Conservation (phyloP, 1,140 invertebrate species). For the Mylabris phalerata region DNA sequence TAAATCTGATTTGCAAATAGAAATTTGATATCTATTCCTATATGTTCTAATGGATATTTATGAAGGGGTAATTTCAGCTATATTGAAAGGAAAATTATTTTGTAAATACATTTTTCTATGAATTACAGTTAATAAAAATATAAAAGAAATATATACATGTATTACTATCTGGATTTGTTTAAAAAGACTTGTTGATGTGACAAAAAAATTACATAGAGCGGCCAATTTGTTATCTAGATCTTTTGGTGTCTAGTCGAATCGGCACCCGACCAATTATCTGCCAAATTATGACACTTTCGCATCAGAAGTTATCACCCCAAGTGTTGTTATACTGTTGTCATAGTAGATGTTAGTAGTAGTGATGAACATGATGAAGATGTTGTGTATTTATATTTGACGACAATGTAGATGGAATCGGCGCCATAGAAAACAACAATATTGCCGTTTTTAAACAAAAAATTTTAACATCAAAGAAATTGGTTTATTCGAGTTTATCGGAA, state of each 20-base stretch:
- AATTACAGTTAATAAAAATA: too few species aligned
- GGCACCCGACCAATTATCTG: constrained; percentile 23
- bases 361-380: too few species aligned
- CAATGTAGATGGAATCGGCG: constrained; percentile 3
- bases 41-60: too few species aligned
- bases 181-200: not conserved
- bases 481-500: too few species aligned
- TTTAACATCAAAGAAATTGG: too few species aligned
- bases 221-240: constrained; percentile 20
- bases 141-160: too few species aligned
- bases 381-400: not conserved
- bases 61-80: too few species aligned
- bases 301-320: constrained; percentile 1
- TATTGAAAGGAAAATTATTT: too few species aligned
- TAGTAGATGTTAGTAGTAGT: too few species aligned
- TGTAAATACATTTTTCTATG: too few species aligned
- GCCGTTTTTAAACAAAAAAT: too few species aligned
- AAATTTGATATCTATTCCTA: not conserved
- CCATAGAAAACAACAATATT: not conserved
- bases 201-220: constrained; percentile 12
- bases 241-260: constrained; percentile 15
- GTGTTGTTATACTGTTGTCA: not conserved
- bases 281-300: constrained; percentile 25
- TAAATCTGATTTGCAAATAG: constrained; percentile 9
- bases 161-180: too few species aligned